phyloP scores from a whole-genome alignment of 2,113 vertebrate genomes.

The Lasiurus borealis region DNA sequence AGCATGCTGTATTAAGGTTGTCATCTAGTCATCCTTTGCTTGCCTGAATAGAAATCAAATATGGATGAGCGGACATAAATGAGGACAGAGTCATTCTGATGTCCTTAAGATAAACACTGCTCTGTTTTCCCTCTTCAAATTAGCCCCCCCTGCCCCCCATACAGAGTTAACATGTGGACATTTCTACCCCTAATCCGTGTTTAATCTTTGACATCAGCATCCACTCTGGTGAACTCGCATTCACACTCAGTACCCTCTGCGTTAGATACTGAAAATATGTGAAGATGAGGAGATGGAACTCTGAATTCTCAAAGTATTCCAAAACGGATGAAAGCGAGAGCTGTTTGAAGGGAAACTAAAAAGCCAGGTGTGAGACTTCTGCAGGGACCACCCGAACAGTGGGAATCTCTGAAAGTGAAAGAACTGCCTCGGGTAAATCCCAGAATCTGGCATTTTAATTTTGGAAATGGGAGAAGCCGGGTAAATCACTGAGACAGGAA shows the following conservation, averaged over 20 bases:
- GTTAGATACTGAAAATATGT: not conserved
- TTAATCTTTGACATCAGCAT: conserved; percentile 24
- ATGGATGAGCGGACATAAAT: not conserved
- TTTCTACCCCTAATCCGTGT: not conserved
- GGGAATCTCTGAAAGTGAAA: conserved; percentile 21
- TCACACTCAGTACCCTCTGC: not conserved
- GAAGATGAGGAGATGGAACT: not conserved
- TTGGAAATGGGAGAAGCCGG: not conserved
- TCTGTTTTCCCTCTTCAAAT: not conserved
- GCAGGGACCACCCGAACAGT: not conserved
- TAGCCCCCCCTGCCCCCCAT: not conserved
- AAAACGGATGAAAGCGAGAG: not conserved
- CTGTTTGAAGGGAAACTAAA: not conserved
- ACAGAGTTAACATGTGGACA: not conserved
- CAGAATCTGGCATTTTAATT: conserved; percentile 22
- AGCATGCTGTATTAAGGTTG: not conserved
- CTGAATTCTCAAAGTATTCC: not conserved
- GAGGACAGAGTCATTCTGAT: not conserved
- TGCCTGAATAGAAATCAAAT: not conserved
- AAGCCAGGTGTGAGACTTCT: not conserved
- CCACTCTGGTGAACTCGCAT: not conserved
- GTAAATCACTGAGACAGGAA: not conserved
- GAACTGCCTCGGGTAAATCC: not conserved
- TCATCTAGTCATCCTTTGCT: not conserved
- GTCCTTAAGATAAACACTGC: not conserved